These are phyloP conservation scores for Oncorhynchus nerka DNA, from an alignment of 2,113 vertebrate genomes.

Conservation along the genomic window DNA sequence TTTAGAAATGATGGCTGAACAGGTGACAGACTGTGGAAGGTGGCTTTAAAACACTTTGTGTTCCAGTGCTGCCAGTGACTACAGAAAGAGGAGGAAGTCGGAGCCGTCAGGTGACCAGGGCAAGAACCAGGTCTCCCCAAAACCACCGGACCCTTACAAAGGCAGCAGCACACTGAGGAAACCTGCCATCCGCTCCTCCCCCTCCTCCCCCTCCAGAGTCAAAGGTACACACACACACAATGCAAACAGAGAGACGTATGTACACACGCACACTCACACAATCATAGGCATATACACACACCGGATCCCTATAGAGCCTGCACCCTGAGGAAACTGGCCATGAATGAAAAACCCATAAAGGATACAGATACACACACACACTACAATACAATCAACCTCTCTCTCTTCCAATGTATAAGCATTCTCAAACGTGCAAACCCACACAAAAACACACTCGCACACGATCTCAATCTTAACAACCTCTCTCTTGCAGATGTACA, in stretches of 20 bases:
- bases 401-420: too few species aligned
- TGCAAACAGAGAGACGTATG: background rate
- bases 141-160: constrained; percentile 73
- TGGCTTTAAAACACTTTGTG: constrained; percentile 29
- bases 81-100: constrained; percentile 94
- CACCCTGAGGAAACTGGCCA: background rate
- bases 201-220: constrained; percentile 89
- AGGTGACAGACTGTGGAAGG: background rate
- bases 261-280: background rate
- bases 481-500: background rate
- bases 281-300: background rate
- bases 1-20: too few species aligned
- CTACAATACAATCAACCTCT: background rate
- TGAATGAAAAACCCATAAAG: background rate
- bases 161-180: constrained; percentile 78
- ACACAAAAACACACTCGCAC: background rate
- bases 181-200: constrained; percentile 86
- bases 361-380: background rate
- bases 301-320: too few species aligned
- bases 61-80: constrained; percentile 85
- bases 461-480: background rate
- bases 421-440: too few species aligned
- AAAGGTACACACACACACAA: constrained; percentile 77
- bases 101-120: constrained; percentile 84
- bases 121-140: constrained; percentile 62